Evolutionary conservation across 1,140 invertebrate genomes (phyloP).

Genomic region (Diabrotica virgifera): DNA sequence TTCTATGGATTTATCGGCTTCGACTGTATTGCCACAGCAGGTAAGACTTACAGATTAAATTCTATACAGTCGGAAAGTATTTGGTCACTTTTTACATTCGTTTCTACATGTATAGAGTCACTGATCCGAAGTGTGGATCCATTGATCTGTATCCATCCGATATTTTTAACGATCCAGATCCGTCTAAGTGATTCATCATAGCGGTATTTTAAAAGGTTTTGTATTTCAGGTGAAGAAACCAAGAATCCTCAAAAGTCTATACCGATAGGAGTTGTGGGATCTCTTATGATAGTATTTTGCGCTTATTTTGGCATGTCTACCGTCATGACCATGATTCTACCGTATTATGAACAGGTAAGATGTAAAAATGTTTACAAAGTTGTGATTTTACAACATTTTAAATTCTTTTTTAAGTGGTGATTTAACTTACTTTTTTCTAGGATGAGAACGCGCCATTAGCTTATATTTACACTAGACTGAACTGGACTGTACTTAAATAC

Average conservation of each 20-base stretch:
- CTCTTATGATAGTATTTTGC: conserved; percentile 77
- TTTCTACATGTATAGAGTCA: no score
- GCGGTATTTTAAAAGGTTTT: no score
- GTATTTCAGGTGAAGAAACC: conserved; percentile 70
- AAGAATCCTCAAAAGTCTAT: conserved; percentile 85
- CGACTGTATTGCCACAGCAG: conserved; percentile 82
- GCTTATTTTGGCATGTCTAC: conserved; percentile 86
- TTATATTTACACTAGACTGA: conserved; percentile 63
- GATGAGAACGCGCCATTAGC: conserved; percentile 69
- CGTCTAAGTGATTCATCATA: no score
- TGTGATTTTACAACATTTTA: no score
- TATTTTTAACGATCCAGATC: no score
- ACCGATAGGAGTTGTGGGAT: conserved; percentile 82
- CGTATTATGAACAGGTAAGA: conserved; percentile 76
- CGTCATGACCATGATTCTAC: conserved; percentile 83
- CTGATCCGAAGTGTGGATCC: no score
- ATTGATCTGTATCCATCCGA: no score
- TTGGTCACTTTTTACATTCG: no score
- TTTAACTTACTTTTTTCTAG: conserved; percentile 40
- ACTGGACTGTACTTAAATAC: conserved; percentile 68
- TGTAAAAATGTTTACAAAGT: background rate
- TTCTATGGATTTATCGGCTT: conserved; percentile 92
- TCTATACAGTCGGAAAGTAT: no score
- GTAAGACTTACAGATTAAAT: conserved; percentile 25
- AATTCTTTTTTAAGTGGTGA: no score